Percentiles rank a stretch among this genome's conserved stretches.
Conservation (phyloP, 2,113 vertebrate genomes). For the Nesogale talazaci region DNA sequence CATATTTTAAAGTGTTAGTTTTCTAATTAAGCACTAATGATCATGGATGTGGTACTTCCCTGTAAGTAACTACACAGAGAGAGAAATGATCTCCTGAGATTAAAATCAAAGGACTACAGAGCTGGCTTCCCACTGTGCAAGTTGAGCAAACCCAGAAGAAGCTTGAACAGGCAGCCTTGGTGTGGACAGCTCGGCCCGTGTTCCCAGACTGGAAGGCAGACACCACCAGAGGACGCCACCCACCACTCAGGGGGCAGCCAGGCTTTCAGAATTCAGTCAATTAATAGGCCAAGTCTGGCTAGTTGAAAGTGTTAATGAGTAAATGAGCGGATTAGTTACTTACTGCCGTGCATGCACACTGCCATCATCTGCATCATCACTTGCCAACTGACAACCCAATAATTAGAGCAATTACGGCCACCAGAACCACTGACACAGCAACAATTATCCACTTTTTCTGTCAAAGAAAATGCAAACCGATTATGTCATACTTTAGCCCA, state of each 20-base stretch:
- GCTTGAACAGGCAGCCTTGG: neutral
- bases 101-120: too few species aligned
- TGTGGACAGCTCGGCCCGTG: too few species aligned
- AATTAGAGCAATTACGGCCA: slow-evolving; percentile 91
- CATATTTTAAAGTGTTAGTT: neutral
- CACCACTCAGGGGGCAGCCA: neutral
- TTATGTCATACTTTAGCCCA: neutral
- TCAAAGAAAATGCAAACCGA: slow-evolving; percentile 80
- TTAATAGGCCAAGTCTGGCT: neutral
- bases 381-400: slow-evolving; percentile 93
- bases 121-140: too few species aligned
- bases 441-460: slow-evolving; percentile 95
- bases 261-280: neutral
- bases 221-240: neutral
- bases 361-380: slow-evolving; percentile 82
- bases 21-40: neutral
- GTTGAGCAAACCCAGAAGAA: too few species aligned
- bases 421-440: slow-evolving; percentile 88
- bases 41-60: fast-evolving
- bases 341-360: slow-evolving; percentile 82
- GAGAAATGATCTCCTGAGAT: neutral
- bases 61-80: neutral
- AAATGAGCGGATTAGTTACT: slow-evolving; percentile 85
- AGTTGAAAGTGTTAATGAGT: neutral
- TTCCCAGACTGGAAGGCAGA: neutral